Base-by-base conservation (phyloP, 2,113 vertebrate genomes). In the Lepidothrix coronata region DNA sequence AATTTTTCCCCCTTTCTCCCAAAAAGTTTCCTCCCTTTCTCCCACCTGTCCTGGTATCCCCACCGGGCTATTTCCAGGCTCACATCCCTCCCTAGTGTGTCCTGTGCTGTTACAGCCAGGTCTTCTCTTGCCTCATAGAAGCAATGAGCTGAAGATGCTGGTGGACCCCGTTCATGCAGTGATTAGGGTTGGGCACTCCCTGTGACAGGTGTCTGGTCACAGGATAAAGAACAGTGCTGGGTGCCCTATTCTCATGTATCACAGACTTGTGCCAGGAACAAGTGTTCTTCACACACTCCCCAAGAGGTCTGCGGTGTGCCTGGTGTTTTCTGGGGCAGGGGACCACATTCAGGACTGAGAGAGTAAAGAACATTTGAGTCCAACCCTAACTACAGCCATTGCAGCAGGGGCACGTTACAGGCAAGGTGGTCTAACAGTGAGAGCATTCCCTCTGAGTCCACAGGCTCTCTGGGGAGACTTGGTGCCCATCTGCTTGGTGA, bases 161-260 rank as follows among this genome's bases (percentile, higher is more conserved):
- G 8, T 61, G 51, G 48, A n/a, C 31, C 2, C 27, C 0, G 0
- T 37, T 89, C 31, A 16, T 9, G 19, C 37, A 41, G 24, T 33
- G 58, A 37, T 14, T 43, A 23, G 58, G 41, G 13, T 0, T 57
- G n/a, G 25, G 46, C 31, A 81, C 9, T 49, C 11, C 11, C 28
- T n/a, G 17, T 52, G 27, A 67, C 22, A 65, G 10, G 15, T 46
- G 5, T 72, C 10, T 21, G 14, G 17, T 46, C 35, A 67, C 81
- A 8, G 15, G 31, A 35, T 33, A 51, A 86, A 65, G 59, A 21
- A 54, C 77, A 58, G 22, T 11, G 5, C 25, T 57, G 22, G 14
- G 15, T 90, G 31, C 17, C 49, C 24, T 76, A 18, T 58, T 57
- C 21, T 58, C 1, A 0, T 3, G 0, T 24, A 5, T 80, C 55